Evolutionary conservation across 2,797 vertebrate species (phyloP).

Genomic region (Streptopelia turtur): DNA sequence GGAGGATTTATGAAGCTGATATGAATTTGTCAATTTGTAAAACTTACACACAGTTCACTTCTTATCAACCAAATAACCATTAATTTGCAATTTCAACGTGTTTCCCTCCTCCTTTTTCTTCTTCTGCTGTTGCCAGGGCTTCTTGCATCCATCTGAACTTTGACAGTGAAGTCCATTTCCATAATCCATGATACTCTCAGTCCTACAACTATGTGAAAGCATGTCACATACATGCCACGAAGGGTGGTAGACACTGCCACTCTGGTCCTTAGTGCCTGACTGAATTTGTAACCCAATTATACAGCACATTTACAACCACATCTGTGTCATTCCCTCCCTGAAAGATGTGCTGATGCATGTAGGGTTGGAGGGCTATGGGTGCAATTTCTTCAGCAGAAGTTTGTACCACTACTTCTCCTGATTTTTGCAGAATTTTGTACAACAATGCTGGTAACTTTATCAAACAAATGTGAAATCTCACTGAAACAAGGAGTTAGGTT

Average conservation of each 20-base stretch:
- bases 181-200: background rate
- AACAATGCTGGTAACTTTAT: background rate
- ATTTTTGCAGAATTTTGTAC: background rate
- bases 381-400: background rate
- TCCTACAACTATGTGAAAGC: background rate
- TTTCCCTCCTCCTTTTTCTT: background rate
- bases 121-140: background rate
- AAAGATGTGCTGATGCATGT: rapidly evolving
- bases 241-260: background rate
- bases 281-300: background rate
- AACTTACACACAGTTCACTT: background rate
- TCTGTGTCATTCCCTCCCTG: background rate
- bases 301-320: background rate
- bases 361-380: background rate
- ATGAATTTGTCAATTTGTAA: background rate
- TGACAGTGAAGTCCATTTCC: background rate
- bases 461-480: background rate
- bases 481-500: background rate
- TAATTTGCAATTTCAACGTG: background rate
- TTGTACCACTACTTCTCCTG: background rate
- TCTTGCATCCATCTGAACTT: background rate
- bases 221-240: background rate
- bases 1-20: background rate
- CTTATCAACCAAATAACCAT: background rate
- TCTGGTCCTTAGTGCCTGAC: background rate